A percentile compares a stretch with the other conserved stretches of the same genome.
These are phyloP conservation scores for Lasioglossum oenotherae DNA, from an alignment of 2,888 invertebrate genomes.

Conservation along the genomic window DNA sequence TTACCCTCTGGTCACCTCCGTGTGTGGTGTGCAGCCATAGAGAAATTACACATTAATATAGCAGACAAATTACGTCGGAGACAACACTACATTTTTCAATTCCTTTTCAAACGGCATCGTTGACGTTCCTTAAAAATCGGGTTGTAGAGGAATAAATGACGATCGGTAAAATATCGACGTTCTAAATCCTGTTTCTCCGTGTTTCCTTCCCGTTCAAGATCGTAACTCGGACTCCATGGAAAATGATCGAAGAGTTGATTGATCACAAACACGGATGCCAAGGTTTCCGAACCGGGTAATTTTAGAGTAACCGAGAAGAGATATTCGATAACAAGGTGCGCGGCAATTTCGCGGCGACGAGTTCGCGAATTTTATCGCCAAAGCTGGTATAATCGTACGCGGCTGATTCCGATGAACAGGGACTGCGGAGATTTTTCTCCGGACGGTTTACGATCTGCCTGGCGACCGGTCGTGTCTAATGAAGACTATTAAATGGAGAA, in stretches of 20 bases:
- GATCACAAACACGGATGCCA: not conserved
- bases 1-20: not conserved
- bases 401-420: slow-evolving; percentile 11
- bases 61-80: not conserved
- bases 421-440: not conserved
- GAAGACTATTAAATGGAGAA: slow-evolving; percentile 30
- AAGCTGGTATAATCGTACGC: not conserved
- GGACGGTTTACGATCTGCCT: slow-evolving; percentile 17
- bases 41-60: not conserved
- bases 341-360: not conserved
- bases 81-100: not conserved
- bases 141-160: not conserved
- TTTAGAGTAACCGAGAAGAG: not conserved
- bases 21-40: not conserved
- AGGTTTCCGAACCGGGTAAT: not conserved
- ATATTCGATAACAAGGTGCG: not conserved
- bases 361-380: not conserved
- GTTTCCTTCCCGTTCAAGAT: not conserved
- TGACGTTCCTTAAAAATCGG: not conserved
- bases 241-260: not conserved
- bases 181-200: not conserved
- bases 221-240: not conserved
- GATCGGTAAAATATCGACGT: not conserved
- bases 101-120: not conserved
- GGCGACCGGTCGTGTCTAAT: not conserved